Evolutionary conservation across 2,113 vertebrate species (phyloP).

Genomic region (Oncorhynchus gorbuscha): DNA sequence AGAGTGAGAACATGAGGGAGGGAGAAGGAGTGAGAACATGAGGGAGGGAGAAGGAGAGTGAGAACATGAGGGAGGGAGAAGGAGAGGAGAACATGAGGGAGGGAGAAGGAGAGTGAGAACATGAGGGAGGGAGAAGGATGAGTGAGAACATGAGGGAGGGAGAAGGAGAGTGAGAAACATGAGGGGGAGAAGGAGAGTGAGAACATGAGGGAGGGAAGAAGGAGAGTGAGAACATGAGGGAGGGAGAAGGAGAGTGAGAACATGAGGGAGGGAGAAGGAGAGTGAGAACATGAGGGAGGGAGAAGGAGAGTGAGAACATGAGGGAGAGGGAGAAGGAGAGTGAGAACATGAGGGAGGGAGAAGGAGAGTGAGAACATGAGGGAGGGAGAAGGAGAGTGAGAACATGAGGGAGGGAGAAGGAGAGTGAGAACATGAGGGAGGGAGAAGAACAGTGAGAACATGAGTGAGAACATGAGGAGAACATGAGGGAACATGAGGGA

Average conservation of each 20-base stretch:
- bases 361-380: not conserved
- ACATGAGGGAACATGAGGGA: too few relatives aligned
- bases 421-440: not conserved
- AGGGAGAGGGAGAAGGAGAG: not conserved
- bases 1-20: not conserved
- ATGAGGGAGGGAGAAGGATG: too few relatives aligned
- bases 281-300: not conserved
- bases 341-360: not conserved
- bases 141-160: too few relatives aligned
- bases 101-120: not conserved
- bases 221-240: not conserved
- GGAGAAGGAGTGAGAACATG: too few relatives aligned
- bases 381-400: too few relatives aligned
- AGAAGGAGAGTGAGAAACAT: not conserved
- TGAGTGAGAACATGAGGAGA: too few relatives aligned
- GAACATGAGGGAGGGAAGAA: not conserved
- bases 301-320: not conserved
- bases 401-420: not conserved
- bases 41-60: too few relatives aligned
- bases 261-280: too few relatives aligned
- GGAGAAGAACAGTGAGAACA: not conserved
- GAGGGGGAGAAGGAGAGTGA: not conserved
- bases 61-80: not conserved
- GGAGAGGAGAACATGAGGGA: not conserved
- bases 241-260: not conserved